Evolutionary conservation across 2,797 vertebrate species (phyloP), one percentile per base, ranked within the genome.

Genomic region (Argyrosomus regius): DNA sequence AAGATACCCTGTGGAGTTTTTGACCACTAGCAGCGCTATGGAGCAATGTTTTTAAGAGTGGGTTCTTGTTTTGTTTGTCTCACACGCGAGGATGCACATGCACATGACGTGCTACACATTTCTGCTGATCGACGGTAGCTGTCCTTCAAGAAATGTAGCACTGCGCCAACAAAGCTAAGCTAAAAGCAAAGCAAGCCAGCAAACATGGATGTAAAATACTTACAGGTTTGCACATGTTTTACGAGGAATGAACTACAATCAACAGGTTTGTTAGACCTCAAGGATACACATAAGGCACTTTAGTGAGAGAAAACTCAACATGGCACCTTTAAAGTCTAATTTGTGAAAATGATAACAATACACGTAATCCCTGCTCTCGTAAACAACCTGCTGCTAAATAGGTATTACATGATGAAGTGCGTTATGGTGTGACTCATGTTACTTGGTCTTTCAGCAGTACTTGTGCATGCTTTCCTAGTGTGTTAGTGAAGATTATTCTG

Each of bases 1-100:
- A 72, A 64, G 56, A 11, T 11, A 5, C n/a, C 31, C 12, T 41
- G 43, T 68, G 6, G 49, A 31, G 46, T 28, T 69, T 76, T 60
- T n/a, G 6, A 26, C 43, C 31, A 62, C 60, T 24, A 8, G 41
- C 22, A 13, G 28, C 0, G 14, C 9, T 59, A 1, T 17, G 3
- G 31, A 70, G 43, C 59, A 41, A 6, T 13, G 3, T 57, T 52
- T 69, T 58, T 24, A 18, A 57, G 20, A 39, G 11, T 1, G 22
- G 41, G 17, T 41, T 12, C 10, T 4, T 60, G 11, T 24, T 43
- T 18, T 41, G 1, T 18, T 43, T 46, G 28, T 11, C 20, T 70
- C 24, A 63, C 1, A 8, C 12, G 46, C 8, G 7, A 35, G 46
- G 54, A 26, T 5, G 61, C 24, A 35, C 35, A 41, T 46, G 1